Evolutionary conservation across 2,113 vertebrate species (phyloP).

Genomic region (Lepisosteus osseus): DNA sequence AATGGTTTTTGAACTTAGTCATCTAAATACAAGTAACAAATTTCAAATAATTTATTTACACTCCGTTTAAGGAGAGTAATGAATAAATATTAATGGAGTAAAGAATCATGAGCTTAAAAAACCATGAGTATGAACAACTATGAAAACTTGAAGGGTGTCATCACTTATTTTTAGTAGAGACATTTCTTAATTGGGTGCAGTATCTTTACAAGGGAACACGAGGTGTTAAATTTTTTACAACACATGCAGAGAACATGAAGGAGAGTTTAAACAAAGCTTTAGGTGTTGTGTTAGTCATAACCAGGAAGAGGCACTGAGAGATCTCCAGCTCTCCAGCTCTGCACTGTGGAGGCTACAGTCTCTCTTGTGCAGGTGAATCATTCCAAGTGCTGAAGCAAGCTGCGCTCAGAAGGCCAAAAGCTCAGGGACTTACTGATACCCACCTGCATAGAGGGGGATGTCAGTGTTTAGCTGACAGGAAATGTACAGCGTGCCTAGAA

Average conservation of each 20-base stretch:
- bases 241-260: background rate
- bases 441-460: background rate
- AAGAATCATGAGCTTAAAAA: too few relatives aligned
- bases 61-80: too few relatives aligned
- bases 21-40: too few relatives aligned
- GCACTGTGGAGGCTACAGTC: background rate
- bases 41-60: too few relatives aligned
- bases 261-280: background rate
- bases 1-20: too few relatives aligned
- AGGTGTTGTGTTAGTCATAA: conserved; percentile 1
- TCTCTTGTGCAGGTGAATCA: background rate
- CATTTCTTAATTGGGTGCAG: too few relatives aligned
- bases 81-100: too few relatives aligned
- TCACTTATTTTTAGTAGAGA: too few relatives aligned
- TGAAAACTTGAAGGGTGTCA: too few relatives aligned
- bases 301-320: background rate
- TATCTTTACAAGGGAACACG: too few relatives aligned
- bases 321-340: background rate
- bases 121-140: too few relatives aligned
- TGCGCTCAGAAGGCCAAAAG: background rate
- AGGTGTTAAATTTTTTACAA: background rate
- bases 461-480: background rate
- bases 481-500: background rate
- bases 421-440: background rate
- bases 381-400: background rate